A percentile compares a stretch with the other conserved stretches of the same genome.
Evolutionary conservation across 2,113 vertebrate species (phyloP).

Genomic region (Oncorhynchus gorbuscha): DNA sequence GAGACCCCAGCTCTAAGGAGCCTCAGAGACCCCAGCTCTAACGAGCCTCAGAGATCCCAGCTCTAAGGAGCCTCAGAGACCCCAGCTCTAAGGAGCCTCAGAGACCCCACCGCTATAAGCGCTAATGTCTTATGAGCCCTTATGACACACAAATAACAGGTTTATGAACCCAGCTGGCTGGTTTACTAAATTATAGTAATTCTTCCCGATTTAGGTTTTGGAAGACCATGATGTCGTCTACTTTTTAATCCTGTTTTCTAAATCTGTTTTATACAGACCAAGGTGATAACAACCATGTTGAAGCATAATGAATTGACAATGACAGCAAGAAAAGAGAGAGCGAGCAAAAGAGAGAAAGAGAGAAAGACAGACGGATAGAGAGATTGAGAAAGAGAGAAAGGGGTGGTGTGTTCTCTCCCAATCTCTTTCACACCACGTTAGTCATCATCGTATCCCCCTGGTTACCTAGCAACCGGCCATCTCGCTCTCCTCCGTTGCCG

Average conservation of each 20-base stretch:
- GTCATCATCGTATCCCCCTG: conserved; percentile 69
- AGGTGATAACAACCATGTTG: not conserved
- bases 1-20: too few relatives aligned
- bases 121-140: conserved; percentile 16
- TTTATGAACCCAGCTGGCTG: not conserved
- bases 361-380: not conserved
- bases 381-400: not conserved
- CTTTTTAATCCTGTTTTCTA: not conserved
- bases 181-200: not conserved
- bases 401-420: conserved; percentile 17
- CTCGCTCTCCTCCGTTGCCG: conserved; percentile 66
- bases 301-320: not conserved
- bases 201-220: not conserved
- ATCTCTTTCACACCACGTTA: conserved; percentile 57
- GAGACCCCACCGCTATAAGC: conserved; percentile 28
- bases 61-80: too few relatives aligned
- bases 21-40: too few relatives aligned
- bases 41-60: too few relatives aligned
- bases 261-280: not conserved
- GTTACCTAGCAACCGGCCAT: conserved; percentile 78
- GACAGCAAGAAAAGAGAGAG: not conserved
- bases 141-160: not conserved
- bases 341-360: conserved; percentile 17
- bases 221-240: not conserved
- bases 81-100: not conserved